Conservation (phyloP, 2,113 vertebrate genomes). For the Stercorarius parasiticus region DNA sequence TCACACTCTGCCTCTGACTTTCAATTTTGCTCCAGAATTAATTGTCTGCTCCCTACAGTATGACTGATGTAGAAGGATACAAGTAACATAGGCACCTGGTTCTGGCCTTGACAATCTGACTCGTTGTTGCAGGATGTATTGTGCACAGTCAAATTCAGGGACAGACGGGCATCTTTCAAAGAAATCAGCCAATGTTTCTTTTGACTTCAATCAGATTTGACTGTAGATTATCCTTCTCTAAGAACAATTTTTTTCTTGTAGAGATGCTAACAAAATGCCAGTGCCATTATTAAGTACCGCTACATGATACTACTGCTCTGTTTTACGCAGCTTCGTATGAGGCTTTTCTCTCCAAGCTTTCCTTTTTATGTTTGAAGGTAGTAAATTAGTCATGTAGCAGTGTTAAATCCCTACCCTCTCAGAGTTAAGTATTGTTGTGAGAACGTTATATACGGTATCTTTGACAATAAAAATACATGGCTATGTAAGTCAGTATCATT, state of each 20-base stretch:
- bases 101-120: conserved; percentile 84
- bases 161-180: conserved; percentile 75
- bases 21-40: conserved; percentile 95
- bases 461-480: conserved; percentile 2
- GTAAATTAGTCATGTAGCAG: conserved; percentile 45
- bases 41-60: conserved; percentile 90
- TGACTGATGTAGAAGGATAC: conserved; percentile 87
- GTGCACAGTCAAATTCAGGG: conserved; percentile 74
- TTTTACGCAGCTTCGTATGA: neutral
- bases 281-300: conserved; percentile 16
- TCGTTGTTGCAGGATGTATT: conserved; percentile 72
- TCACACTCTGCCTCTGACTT: conserved; percentile 92
- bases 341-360: conserved; percentile 39
- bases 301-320: conserved; percentile 5
- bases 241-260: conserved; percentile 43
- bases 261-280: conserved; percentile 45
- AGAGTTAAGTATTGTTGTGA: conserved; percentile 36
- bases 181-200: conserved; percentile 47
- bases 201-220: conserved; percentile 63
- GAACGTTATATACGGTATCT: neutral
- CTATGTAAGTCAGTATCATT: conserved; percentile 13
- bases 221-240: conserved; percentile 42
- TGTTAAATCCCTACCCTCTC: conserved; percentile 47
- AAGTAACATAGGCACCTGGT: conserved; percentile 84
- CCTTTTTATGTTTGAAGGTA: conserved; percentile 24